Evolutionary conservation across 1,140 invertebrate genomes (phyloP).

Genomic region (Atta colombica): DNA sequence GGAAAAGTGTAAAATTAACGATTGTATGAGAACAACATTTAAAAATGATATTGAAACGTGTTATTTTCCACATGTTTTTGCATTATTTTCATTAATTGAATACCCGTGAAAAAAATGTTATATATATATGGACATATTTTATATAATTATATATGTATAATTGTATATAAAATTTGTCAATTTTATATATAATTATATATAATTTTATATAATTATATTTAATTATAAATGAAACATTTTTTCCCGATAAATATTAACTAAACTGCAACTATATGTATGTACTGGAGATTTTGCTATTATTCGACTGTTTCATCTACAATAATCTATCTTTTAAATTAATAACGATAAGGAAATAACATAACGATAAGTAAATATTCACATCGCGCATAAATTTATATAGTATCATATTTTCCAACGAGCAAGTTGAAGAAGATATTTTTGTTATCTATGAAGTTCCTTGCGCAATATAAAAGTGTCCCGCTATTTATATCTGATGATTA

Average conservation of each 20-base stretch:
- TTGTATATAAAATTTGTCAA: too few species aligned
- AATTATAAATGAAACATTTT: too few species aligned
- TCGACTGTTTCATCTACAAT: not conserved
- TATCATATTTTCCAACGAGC: not conserved
- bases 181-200: too few species aligned
- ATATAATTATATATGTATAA: too few species aligned
- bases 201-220: too few species aligned
- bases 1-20: conserved; percentile 32
- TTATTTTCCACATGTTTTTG: not conserved
- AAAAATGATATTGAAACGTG: not conserved
- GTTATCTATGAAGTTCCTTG: not conserved
- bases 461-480: not conserved
- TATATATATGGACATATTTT: too few species aligned
- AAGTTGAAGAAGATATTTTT: conserved; percentile 10
- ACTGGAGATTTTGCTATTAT: not conserved
- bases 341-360: not conserved
- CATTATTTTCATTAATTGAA: not conserved
- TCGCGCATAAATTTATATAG: not conserved
- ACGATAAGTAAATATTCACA: not conserved
- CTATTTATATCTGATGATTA: not conserved
- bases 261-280: not conserved
- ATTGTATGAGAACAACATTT: not conserved
- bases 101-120: too few species aligned
- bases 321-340: conserved; percentile 18
- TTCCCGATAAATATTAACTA: not conserved